phyloP scores from a whole-genome alignment of 2,113 vertebrate species.

The Larimichthys polyactis region DNA sequence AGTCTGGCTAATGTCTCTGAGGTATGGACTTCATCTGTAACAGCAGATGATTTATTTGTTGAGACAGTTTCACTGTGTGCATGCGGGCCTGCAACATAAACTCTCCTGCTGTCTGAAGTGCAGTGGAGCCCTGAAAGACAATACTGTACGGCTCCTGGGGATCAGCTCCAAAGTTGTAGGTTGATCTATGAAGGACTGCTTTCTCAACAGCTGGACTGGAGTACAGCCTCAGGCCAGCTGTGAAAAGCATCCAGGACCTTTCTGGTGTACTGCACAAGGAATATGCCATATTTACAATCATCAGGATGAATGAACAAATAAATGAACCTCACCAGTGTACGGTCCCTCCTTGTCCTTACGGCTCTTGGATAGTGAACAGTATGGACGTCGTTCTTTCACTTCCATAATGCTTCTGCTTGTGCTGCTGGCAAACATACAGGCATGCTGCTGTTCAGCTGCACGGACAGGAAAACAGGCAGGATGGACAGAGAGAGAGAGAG shows the following conservation, averaged over 20 bases:
- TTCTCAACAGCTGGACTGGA: conserved; percentile 7
- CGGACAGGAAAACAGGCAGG: conserved; percentile 15
- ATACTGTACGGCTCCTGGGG: background rate
- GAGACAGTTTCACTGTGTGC: background rate
- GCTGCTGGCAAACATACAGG: conserved; percentile 79
- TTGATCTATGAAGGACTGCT: background rate
- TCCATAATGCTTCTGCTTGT: conserved; percentile 94
- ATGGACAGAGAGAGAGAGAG: background rate
- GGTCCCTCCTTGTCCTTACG: conserved; percentile 92
- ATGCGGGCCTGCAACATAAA: conserved; percentile 1
- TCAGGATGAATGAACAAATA: background rate
- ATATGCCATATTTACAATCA: background rate
- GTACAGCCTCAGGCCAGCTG: conserved; percentile 7
- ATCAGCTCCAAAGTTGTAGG: conserved; percentile 6
- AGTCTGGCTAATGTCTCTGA: no score
- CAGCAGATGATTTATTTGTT: conserved; percentile 4
- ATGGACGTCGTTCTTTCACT: conserved; percentile 98
- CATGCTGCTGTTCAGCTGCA: conserved; percentile 74
- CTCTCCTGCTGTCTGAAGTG: background rate
- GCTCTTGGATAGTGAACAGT: conserved; percentile 97
- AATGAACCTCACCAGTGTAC: conserved; percentile 81
- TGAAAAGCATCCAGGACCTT: background rate
- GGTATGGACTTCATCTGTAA: background rate
- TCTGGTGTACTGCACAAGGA: conserved; percentile 3
- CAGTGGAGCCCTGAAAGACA: background rate